Conservation (phyloP, 1,140 invertebrate species). For the Druon quercuslanigerum region DNA sequence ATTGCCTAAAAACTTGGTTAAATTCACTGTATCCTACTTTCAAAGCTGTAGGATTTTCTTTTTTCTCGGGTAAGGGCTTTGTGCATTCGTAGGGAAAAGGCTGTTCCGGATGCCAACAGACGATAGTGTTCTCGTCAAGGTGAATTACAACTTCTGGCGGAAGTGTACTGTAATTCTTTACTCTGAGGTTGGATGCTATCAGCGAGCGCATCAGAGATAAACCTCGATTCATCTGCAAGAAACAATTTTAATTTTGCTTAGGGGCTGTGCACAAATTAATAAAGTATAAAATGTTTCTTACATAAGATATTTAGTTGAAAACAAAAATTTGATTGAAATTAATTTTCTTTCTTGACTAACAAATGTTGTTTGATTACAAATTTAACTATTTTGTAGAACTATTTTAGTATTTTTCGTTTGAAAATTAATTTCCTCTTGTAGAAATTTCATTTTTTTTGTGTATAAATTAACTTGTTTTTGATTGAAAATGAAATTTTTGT, state of each 20-base stretch:
- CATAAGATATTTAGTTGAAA: too few relatives aligned
- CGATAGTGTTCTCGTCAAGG: slow-evolving; percentile 83
- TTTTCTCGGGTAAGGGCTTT: slow-evolving; percentile 80
- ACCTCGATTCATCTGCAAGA: slow-evolving; percentile 4
- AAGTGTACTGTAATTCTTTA: slow-evolving; percentile 55
- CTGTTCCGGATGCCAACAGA: slow-evolving; percentile 91
- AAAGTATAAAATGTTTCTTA: too few relatives aligned
- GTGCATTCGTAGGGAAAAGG: slow-evolving; percentile 90
- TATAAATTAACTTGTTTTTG: too few relatives aligned
- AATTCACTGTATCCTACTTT: slow-evolving; percentile 81
- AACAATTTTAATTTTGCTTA: not conserved
- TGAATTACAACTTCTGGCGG: slow-evolving; percentile 78
- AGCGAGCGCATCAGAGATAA: not conserved
- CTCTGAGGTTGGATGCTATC: slow-evolving; percentile 2
- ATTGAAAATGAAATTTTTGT: too few relatives aligned
- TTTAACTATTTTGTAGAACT: too few relatives aligned
- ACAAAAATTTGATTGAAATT: too few relatives aligned
- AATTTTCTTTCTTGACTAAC: too few relatives aligned
- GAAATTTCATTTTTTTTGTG: too few relatives aligned
- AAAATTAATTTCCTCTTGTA: too few relatives aligned
- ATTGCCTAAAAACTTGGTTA: slow-evolving; percentile 80
- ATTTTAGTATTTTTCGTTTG: too few relatives aligned
- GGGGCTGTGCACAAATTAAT: too few relatives aligned
- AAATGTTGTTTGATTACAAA: too few relatives aligned
- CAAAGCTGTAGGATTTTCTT: slow-evolving; percentile 75